Evolutionary conservation across 37 sponge, comb jelly and placozoan genomes (phyloP).

Genomic region (Mnemiopsis leidyi): DNA sequence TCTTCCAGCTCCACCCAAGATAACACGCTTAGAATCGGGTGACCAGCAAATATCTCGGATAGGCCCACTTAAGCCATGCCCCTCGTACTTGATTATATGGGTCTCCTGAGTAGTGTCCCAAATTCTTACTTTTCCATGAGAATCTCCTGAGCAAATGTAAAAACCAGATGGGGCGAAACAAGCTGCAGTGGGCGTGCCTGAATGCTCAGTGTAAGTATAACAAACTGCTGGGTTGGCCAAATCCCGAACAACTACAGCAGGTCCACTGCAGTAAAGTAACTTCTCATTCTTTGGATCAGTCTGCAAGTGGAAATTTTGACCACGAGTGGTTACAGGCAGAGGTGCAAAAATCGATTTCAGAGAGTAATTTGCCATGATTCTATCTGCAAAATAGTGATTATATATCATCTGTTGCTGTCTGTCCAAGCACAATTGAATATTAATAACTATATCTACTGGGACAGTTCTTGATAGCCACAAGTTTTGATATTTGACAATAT

Average conservation of each 20-base stretch:
- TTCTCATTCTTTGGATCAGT: conserved; percentile 94
- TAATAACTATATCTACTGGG: too few species aligned
- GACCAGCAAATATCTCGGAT: conserved; percentile 96
- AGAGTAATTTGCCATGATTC: neutral
- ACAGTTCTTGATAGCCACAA: too few species aligned
- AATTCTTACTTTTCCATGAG: conserved; percentile 88
- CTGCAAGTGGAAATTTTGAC: conserved; percentile 24
- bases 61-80: conserved; percentile 78
- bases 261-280: conserved; percentile 86
- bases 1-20: conserved; percentile 89
- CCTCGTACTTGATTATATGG: conserved; percentile 90
- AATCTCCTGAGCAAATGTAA: conserved; percentile 95
- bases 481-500: too few species aligned
- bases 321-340: conserved; percentile 26
- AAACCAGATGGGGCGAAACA: conserved; percentile 90
- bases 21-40: conserved; percentile 93
- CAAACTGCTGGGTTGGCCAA: conserved; percentile 83
- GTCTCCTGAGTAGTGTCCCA: conserved; percentile 99
- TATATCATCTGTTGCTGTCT: too few species aligned
- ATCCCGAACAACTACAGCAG: conserved; percentile 86
- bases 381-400: neutral
- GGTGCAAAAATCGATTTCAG: conserved; percentile 51
- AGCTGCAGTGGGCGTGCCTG: conserved; percentile 85
- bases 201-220: conserved; percentile 88
- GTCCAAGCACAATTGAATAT: too few species aligned